Evolutionary conservation across 2,113 vertebrate genomes (phyloP).

Genomic region (Ramphastos sulfuratus): DNA sequence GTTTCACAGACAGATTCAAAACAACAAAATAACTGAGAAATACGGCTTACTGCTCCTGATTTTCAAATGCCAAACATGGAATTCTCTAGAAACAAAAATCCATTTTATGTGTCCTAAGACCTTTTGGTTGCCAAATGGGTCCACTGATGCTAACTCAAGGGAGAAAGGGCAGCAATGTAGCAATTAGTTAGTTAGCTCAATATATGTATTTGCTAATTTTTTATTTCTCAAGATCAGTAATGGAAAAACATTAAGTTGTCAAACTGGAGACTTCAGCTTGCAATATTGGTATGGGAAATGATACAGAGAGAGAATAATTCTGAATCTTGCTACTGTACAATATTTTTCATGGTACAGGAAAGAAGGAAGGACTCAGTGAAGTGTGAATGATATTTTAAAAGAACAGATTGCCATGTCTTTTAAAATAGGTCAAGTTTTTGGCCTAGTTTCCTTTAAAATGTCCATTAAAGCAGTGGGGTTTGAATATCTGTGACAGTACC

Average conservation of each 20-base stretch:
- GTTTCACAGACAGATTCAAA: constrained; percentile 62
- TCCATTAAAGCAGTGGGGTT: constrained; percentile 48
- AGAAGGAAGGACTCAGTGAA: constrained; percentile 40
- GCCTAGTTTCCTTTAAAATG: constrained; percentile 48
- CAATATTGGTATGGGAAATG: not conserved
- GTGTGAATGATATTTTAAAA: constrained; percentile 58
- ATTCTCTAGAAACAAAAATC: constrained; percentile 14
- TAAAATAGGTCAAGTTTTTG: constrained; percentile 70
- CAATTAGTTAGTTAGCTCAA: not conserved
- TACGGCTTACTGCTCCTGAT: constrained; percentile 17
- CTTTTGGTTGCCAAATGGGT: not conserved
- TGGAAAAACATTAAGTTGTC: not conserved
- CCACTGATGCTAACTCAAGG: not conserved
- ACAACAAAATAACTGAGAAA: constrained; percentile 60
- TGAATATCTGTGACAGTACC: not conserved
- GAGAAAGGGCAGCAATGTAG: not conserved
- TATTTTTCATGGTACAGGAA: constrained; percentile 34
- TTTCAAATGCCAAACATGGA: constrained; percentile 2
- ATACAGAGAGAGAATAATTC: not conserved
- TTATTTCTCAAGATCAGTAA: not conserved
- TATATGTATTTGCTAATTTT: not conserved
- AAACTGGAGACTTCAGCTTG: not conserved
- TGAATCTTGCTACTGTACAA: not conserved
- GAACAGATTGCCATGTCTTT: constrained; percentile 65
- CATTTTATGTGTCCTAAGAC: not conserved